Base-by-base conservation (phyloP, 2,888 invertebrate genomes). In the Nudaria mundana region DNA sequence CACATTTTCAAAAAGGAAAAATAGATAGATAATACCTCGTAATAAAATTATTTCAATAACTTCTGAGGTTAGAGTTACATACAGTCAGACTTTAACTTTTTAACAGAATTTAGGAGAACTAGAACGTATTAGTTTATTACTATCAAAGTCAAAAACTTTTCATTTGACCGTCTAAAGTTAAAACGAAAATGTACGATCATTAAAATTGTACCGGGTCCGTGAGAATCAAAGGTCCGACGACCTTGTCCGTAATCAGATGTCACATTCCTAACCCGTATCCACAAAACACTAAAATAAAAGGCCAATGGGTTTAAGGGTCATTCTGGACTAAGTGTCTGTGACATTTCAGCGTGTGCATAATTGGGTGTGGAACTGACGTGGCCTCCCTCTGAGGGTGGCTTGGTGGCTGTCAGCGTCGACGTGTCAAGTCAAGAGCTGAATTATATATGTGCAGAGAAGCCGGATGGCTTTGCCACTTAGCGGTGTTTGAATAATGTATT, bases 291-390 rank as follows among this genome's bases (percentile, higher is more conserved):
- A 62, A 76, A 76, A 83, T 76, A 82, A 86, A 81, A 78, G 84
- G 88, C 78, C 84, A 87, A 81, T 87, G 75, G 87, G 87, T 87
- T 71, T 86, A 76, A 84, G 84, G 88, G 87, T 88, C 88, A 86
- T 66, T 68, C 61, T 46, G 56, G 54, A 61, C 72, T 81, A 81
- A 86, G 82, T 81, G 82, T 56, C 60, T 63, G 73, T 80, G 86
- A 82, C 85, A 79, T 83, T 84, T 84, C 75, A 76, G 63, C 73
- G 71, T 69, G 71, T 84, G 86, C 84, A 87, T 88, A 88, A 88
- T 88, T 88, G 86, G 83, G 68, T 59, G 52, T 65, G 73, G 70
- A 71, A 87, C 76, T 86, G 88, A 86, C 84, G 64, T 70, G 66
- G 48, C 63, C 57, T 44, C 50, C 61, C 56, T 39, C 41, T 34